These are phyloP conservation scores for Chalcis sispes DNA, from an alignment of 2,888 invertebrate genomes.

Conservation along the genomic window DNA sequence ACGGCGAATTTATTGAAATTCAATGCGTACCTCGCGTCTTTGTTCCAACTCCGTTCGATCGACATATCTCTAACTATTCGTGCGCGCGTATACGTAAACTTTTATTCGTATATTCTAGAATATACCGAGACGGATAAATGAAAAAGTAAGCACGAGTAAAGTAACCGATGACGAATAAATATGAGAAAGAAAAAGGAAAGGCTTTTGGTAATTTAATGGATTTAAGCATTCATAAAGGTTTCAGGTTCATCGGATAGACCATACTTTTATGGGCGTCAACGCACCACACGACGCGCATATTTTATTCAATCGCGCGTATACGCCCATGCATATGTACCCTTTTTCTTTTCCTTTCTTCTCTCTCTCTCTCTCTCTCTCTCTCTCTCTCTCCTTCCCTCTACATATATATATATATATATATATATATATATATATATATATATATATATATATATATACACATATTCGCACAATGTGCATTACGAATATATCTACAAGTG, in stretches of 20 bases:
- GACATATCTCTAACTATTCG: background rate
- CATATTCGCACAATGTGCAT: no score
- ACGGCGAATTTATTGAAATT: constrained; percentile 58
- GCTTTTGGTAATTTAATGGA: background rate
- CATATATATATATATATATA: background rate
- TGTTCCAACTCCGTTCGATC: constrained; percentile 48
- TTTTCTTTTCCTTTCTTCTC: no score
- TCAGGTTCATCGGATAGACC: no score
- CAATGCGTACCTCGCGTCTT: constrained; percentile 58
- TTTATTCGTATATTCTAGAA: no score
- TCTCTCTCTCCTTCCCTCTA: no score
- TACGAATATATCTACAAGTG: no score
- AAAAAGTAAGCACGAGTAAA: background rate
- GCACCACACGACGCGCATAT: background rate
- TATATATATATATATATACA: no score
- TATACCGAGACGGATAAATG: no score
- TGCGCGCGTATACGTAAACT: background rate
- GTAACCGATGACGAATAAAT: background rate
- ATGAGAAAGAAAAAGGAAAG: background rate
- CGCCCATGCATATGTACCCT: no score
- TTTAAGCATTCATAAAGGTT: constrained; percentile 13
- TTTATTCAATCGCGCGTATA: no score
- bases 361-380: no score
- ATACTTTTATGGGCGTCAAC: constrained; percentile 20
- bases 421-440: no score